Evolutionary conservation across 2,888 invertebrate species (phyloP).

Genomic region (Amphipoea oculea): DNA sequence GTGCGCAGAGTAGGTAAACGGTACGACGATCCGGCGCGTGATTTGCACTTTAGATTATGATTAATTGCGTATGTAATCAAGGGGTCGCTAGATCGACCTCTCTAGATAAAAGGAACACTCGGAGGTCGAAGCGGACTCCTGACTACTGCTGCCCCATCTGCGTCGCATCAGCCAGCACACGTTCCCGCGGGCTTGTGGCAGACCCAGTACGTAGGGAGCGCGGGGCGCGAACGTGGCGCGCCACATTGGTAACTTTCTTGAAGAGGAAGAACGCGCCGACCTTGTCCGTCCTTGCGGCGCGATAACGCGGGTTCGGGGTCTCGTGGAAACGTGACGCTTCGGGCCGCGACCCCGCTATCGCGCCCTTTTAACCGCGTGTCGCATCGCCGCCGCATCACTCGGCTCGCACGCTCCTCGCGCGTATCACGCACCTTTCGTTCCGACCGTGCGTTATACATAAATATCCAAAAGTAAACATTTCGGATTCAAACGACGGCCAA

Average conservation of each 20-base stretch:
- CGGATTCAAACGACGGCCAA: slow-evolving; percentile 40
- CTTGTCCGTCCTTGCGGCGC: slow-evolving; percentile 85
- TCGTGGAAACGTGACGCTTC: slow-evolving; percentile 78
- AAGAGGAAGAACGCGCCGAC: slow-evolving; percentile 78
- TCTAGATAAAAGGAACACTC: slow-evolving; percentile 70
- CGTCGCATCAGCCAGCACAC: not conserved
- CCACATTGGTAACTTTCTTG: slow-evolving; percentile 40
- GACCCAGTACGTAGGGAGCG: not conserved
- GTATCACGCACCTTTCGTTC: slow-evolving; percentile 64
- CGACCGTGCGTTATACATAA: slow-evolving; percentile 47
- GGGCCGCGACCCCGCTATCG: slow-evolving; percentile 85
- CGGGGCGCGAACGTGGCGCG: not conserved
- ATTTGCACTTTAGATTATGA: slow-evolving; percentile 68
- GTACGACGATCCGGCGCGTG: slow-evolving; percentile 64
- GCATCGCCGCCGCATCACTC: slow-evolving; percentile 77
- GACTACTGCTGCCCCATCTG: slow-evolving; percentile 10
- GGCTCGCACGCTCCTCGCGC: slow-evolving; percentile 73
- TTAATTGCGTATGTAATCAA: slow-evolving; percentile 67
- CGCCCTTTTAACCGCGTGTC: slow-evolving; percentile 81
- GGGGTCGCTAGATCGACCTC: slow-evolving; percentile 71
- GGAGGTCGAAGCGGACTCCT: slow-evolving; percentile 73
- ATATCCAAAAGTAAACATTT: slow-evolving; percentile 54
- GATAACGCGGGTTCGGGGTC: slow-evolving; percentile 78
- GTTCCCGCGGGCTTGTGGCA: too few relatives aligned
- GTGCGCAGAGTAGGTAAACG: slow-evolving; percentile 38